Evolutionary conservation across 2,113 vertebrate species (phyloP).

Genomic region (Glaucomys volans): DNA sequence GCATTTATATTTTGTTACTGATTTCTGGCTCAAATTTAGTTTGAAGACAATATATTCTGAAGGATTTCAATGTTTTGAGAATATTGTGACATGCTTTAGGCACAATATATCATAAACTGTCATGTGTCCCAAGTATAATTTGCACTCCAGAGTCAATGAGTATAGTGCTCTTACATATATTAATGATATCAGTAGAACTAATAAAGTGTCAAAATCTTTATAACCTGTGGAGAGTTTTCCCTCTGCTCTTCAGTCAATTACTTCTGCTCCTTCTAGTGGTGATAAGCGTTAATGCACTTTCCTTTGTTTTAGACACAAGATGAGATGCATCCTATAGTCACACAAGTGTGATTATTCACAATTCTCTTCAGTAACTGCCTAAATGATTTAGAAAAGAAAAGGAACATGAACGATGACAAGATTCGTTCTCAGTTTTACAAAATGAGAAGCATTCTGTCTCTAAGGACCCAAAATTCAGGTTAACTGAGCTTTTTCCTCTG

Average conservation of each 20-base stretch:
- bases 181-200: neutral
- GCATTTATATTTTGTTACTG: neutral
- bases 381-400: neutral
- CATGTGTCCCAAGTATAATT: neutral
- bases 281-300: neutral
- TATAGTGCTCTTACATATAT: neutral
- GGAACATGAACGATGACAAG: neutral
- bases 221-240: neutral
- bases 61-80: constrained; percentile 5
- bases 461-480: neutral
- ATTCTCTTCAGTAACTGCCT: neutral
- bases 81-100: neutral
- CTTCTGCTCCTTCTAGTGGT: neutral
- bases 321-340: neutral
- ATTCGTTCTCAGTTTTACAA: neutral
- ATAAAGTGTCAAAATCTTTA: neutral
- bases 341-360: neutral
- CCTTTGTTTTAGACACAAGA: neutral
- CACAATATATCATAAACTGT: neutral
- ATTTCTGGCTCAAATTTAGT: neutral
- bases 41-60: neutral
- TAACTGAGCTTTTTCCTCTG: neutral
- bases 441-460: neutral
- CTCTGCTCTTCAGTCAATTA: neutral
- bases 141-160: neutral